Evolutionary conservation across 1,140 invertebrate genomes (phyloP), one percentile per base, ranked within the genome.

Genomic region (Medauroidea extradentata): DNA sequence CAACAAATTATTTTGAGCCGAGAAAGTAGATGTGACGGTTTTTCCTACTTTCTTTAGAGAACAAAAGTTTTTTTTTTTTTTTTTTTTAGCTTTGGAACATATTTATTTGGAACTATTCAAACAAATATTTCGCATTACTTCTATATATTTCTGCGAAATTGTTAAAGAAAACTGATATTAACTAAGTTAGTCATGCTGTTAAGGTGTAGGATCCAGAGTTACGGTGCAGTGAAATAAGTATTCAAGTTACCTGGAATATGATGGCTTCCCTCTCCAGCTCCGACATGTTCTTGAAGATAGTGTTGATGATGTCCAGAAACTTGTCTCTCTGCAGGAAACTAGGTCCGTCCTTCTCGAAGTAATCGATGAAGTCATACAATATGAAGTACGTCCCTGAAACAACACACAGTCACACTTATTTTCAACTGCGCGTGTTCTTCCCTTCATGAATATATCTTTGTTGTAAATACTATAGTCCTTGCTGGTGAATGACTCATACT

Each of bases 371-470:
- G 75, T 94, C 91, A 81, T 94, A 94, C 27, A 94, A 79, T 66
- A 94, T 83, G 74, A 94, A 94, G 75, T 93, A 93, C 2, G 91
- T 93, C 62, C 91, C 91, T 94, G 85, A 29, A 81, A 80, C n/a
- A n/a, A n/a, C n/a, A n/a, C n/a, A n/a, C n/a, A n/a, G n/a, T n/a
- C n/a, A n/a, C n/a, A n/a, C n/a, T n/a, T n/a, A n/a, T n/a, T n/a
- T n/a, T n/a, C n/a, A n/a, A n/a, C n/a, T n/a, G n/a, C n/a, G n/a
- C n/a, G n/a, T n/a, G n/a, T n/a, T n/a, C n/a, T n/a, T n/a, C n/a
- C n/a, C n/a, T n/a, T n/a, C n/a, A n/a, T n/a, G n/a, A n/a, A n/a
- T n/a, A n/a, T n/a, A n/a, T n/a, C n/a, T n/a, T n/a, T n/a, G n/a
- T n/a, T n/a, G n/a, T n/a, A n/a, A n/a, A n/a, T n/a, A n/a, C n/a